Conservation (phyloP, 2,113 vertebrate genomes). For the Chroicocephalus ridibundus region DNA sequence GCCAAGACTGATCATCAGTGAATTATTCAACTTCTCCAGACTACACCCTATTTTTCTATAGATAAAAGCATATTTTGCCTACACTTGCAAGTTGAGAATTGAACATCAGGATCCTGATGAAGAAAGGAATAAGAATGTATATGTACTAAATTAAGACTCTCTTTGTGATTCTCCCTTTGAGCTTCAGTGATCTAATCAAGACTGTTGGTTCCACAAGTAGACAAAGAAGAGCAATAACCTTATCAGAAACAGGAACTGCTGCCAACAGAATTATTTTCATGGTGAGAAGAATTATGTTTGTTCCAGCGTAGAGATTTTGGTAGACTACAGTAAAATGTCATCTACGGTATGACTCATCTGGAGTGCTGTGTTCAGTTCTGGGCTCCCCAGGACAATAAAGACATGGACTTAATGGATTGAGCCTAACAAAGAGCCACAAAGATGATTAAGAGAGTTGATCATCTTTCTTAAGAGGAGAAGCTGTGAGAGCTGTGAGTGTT, state of each 20-base stretch:
- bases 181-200: background rate
- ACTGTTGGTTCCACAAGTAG: background rate
- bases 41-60: slow-evolving; percentile 53
- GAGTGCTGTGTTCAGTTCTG: background rate
- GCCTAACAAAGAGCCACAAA: background rate
- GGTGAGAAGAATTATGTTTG: background rate
- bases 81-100: slow-evolving; percentile 43
- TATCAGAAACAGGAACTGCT: background rate
- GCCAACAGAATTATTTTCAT: background rate
- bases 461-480: background rate
- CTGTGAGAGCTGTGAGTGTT: background rate
- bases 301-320: background rate
- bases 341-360: background rate
- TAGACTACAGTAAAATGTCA: background rate
- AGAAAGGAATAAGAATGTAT: background rate
- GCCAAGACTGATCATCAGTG: slow-evolving; percentile 45
- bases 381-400: background rate
- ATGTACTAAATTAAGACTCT: background rate
- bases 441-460: background rate
- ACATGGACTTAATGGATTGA: background rate
- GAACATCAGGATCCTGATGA: background rate
- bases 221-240: background rate
- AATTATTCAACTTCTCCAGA: slow-evolving; percentile 51
- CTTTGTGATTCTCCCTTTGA: background rate
- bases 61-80: slow-evolving; percentile 57